phyloP scores from a whole-genome alignment of 2,113 vertebrate genomes.

The Micronycteris hirsuta region DNA sequence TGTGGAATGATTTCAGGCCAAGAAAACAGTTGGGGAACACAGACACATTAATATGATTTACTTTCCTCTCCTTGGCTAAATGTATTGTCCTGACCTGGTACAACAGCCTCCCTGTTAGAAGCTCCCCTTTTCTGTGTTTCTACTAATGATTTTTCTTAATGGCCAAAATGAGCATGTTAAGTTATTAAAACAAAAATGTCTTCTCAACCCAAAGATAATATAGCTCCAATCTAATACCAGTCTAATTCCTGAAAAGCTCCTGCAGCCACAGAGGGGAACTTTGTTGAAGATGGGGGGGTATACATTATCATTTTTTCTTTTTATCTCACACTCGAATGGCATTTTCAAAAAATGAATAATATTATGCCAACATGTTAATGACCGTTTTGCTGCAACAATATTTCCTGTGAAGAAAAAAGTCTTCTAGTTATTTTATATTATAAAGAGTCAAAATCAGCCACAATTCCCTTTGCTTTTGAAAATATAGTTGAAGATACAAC shows the following conservation, averaged over 20 bases:
- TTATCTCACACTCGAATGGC: background rate
- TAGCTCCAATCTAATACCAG: background rate
- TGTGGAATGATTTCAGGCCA: constrained; percentile 3
- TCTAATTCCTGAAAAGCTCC: background rate
- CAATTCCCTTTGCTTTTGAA: background rate
- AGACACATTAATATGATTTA: background rate
- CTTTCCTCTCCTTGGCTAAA: background rate
- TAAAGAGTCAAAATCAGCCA: background rate
- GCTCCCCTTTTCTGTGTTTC: background rate
- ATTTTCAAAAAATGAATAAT: background rate
- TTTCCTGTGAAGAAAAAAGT: background rate
- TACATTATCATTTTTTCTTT: background rate
- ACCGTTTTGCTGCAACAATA: background rate
- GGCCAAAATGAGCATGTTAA: background rate
- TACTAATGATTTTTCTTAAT: background rate
- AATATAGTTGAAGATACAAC: background rate
- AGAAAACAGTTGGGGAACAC: background rate
- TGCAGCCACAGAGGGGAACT: background rate
- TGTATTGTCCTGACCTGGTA: background rate
- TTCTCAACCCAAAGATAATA: background rate
- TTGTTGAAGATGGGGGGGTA: background rate
- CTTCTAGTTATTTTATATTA: background rate
- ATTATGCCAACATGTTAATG: background rate
- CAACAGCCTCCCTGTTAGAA: background rate
- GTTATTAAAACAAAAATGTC: background rate